Evolutionary conservation across 2,888 invertebrate genomes (phyloP).

Genomic region (Esperia sulphurella): DNA sequence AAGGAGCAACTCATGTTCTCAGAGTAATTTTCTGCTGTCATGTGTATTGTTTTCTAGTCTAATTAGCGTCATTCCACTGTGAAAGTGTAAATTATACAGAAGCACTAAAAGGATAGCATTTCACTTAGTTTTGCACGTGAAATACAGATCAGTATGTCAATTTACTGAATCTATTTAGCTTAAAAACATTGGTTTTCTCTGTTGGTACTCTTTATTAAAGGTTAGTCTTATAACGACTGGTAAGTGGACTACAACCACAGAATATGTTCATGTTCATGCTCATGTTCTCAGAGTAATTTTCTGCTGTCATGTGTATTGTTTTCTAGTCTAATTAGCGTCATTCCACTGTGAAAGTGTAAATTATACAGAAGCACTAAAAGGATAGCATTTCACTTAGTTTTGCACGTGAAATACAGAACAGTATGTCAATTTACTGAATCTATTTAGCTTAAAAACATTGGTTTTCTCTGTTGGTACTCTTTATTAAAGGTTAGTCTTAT

Average conservation of each 20-base stretch:
- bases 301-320: not conserved
- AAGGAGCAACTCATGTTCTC: not conserved
- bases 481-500: too few relatives aligned
- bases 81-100: conserved; percentile 23
- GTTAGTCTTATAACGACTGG: too few relatives aligned
- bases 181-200: too few relatives aligned
- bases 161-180: too few relatives aligned
- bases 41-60: not conserved
- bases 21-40: not conserved
- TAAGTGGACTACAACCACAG: too few relatives aligned
- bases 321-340: not conserved
- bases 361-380: conserved; percentile 26
- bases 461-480: too few relatives aligned
- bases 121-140: conserved; percentile 19
- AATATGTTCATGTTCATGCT: too few relatives aligned
- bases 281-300: not conserved
- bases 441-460: too few relatives aligned
- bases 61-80: not conserved
- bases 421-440: not conserved
- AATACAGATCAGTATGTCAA: not conserved
- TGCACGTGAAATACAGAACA: conserved; percentile 10
- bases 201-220: too few relatives aligned
- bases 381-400: conserved; percentile 26
- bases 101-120: conserved; percentile 29
- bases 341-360: conserved; percentile 17